Conservation (phyloP, 1,140 invertebrate genomes). For the Asbolus verrucosus region DNA sequence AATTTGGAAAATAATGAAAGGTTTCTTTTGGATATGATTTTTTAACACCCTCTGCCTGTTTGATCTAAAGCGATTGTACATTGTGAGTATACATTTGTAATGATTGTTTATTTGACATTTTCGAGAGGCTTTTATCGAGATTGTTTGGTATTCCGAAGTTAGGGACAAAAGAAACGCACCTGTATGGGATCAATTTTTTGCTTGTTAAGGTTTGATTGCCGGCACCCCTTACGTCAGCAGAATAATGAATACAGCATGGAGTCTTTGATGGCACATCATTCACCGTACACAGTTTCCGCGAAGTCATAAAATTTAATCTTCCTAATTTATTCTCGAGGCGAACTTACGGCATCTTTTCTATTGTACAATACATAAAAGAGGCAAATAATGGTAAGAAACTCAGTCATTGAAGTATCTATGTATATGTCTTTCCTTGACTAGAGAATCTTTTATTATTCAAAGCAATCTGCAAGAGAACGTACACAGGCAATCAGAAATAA, state of each 20-base stretch:
- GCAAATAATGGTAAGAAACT: slow-evolving; percentile 31
- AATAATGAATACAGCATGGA: slow-evolving; percentile 29
- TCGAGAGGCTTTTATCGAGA: too few relatives aligned
- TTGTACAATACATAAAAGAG: slow-evolving; percentile 31
- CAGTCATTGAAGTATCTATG: slow-evolving; percentile 2
- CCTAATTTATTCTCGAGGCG: slow-evolving; percentile 32
- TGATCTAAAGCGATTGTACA: too few relatives aligned
- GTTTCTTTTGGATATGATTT: too few relatives aligned
- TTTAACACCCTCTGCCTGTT: too few relatives aligned
- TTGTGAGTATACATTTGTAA: too few relatives aligned
- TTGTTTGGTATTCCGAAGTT: not conserved
- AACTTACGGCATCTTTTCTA: too few relatives aligned
- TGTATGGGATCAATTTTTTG: slow-evolving; percentile 23
- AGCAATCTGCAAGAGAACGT: slow-evolving; percentile 26
- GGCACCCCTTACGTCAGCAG: slow-evolving; percentile 15
- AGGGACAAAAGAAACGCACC: not conserved
- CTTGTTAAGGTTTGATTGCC: slow-evolving; percentile 26
- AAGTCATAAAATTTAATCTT: slow-evolving; percentile 39
- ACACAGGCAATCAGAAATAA: slow-evolving; percentile 31
- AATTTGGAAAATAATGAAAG: too few relatives aligned
- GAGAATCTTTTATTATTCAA: slow-evolving; percentile 24
- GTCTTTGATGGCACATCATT: slow-evolving; percentile 35
- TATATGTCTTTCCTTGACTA: slow-evolving; percentile 19
- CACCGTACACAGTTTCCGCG: slow-evolving; percentile 9
- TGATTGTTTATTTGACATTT: too few relatives aligned